Evolutionary conservation across 2,797 vertebrate genomes (phyloP).

Genomic region (Phalloptychus januarius): DNA sequence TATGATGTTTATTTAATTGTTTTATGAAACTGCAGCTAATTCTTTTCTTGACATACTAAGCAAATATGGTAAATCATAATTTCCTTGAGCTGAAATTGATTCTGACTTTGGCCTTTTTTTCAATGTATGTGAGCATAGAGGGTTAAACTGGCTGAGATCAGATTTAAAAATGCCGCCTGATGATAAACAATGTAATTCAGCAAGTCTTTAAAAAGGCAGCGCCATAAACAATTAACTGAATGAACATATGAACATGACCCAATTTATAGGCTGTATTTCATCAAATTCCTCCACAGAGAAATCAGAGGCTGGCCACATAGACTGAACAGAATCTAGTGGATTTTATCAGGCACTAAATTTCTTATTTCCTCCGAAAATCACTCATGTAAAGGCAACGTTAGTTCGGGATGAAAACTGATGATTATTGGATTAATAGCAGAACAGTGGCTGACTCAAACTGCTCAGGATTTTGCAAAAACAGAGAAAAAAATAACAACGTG

Average conservation of each 20-base stretch:
- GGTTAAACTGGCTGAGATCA: neutral
- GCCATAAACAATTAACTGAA: too few relatives aligned
- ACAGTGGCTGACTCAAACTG: neutral
- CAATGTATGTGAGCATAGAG: neutral
- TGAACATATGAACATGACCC: neutral
- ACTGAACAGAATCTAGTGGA: neutral
- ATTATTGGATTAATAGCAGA: neutral
- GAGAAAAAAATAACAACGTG: neutral
- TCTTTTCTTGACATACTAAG: neutral
- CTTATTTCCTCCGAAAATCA: neutral
- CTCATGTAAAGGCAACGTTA: neutral
- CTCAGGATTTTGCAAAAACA: neutral
- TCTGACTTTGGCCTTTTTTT: neutral
- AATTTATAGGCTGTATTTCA: neutral
- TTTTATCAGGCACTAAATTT: neutral
- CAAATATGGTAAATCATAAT: neutral
- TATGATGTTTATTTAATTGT: neutral
- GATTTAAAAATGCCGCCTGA: neutral
- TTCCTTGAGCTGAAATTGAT: neutral
- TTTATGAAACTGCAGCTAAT: neutral
- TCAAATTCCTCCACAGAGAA: neutral
- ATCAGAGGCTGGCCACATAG: neutral
- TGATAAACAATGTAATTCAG: neutral
- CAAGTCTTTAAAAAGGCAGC: too few relatives aligned
- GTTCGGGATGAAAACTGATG: neutral